Evolutionary conservation across 2,797 vertebrate species (phyloP).

Genomic region (Austrolebias charrua): DNA sequence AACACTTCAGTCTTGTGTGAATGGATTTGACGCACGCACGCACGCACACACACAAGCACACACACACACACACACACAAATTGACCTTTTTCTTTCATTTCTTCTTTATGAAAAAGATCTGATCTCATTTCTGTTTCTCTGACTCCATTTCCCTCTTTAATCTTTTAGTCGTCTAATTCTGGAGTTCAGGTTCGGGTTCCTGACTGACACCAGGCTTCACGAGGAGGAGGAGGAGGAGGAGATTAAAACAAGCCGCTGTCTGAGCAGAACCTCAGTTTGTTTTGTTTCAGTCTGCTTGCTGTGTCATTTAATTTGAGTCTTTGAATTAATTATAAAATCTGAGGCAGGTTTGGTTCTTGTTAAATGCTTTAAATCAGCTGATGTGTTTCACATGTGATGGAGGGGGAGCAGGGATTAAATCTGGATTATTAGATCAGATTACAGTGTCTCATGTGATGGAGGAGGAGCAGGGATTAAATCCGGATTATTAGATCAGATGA

Average conservation of each 20-base stretch:
- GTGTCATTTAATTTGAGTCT: neutral
- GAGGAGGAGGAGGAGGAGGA: constrained; percentile 41
- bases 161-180: constrained; percentile 25
- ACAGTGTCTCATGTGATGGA: too few species aligned
- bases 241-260: constrained; percentile 25
- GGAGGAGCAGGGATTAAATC: too few species aligned
- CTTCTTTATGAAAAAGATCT: neutral
- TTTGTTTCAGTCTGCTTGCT: neutral
- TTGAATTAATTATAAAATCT: too few species aligned
- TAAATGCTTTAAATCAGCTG: neutral
- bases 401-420: constrained; percentile 6
- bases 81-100: neutral
- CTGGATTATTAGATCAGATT: too few species aligned
- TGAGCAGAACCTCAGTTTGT: neutral
- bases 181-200: constrained; percentile 15
- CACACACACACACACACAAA: neutral
- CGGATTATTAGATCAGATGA: too few species aligned
- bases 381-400: neutral
- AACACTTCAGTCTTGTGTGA: neutral
- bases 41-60: neutral
- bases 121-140: constrained; percentile 8
- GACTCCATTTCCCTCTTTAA: constrained; percentile 1
- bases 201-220: constrained; percentile 36
- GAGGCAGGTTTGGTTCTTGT: neutral
- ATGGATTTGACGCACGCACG: constrained; percentile 7